These are phyloP conservation scores for Carcharodon carcharias DNA, from an alignment of 2,797 vertebrate genomes.

Conservation along the genomic window DNA sequence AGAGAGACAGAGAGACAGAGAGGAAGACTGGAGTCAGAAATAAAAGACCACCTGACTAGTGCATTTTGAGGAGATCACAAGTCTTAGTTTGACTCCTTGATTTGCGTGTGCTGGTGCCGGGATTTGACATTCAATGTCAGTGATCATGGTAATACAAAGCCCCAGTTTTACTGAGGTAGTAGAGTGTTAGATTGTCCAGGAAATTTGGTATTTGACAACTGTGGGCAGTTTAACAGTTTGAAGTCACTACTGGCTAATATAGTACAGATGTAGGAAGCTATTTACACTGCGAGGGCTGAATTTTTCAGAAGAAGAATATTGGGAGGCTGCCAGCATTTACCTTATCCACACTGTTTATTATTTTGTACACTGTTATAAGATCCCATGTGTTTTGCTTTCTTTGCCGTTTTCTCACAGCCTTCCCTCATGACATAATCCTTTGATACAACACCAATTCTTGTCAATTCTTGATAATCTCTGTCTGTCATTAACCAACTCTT, in stretches of 20 bases:
- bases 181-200: neutral
- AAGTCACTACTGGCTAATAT: neutral
- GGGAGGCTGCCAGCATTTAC: neutral
- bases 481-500: neutral
- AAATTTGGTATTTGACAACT: neutral
- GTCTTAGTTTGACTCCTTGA: neutral
- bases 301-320: too few species aligned
- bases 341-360: neutral
- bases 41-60: neutral
- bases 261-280: neutral
- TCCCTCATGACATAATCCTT: neutral
- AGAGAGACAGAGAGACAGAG: too few species aligned
- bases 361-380: neutral
- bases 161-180: neutral
- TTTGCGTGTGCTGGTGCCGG: neutral
- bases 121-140: neutral
- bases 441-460: neutral
- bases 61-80: neutral
- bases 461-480: neutral
- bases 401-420: neutral
- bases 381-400: neutral
- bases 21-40: neutral
- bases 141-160: neutral
- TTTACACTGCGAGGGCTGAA: neutral
- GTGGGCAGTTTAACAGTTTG: neutral